Conservation (phyloP, 2,888 invertebrate species). For the Branchellion lobata region DNA sequence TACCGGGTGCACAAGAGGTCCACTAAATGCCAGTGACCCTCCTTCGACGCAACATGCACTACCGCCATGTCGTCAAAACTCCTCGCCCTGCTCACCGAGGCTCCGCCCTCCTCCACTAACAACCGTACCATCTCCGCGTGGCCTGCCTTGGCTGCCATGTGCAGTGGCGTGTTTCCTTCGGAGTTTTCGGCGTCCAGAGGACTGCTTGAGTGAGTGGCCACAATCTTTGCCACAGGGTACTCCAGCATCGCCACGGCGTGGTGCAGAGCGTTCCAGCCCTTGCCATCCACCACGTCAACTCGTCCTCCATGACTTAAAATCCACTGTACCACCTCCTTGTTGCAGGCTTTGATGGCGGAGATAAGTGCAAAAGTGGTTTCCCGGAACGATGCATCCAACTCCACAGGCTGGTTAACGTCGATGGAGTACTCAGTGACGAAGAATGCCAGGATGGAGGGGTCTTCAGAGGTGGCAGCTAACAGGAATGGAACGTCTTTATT, state of each 20-base stretch:
- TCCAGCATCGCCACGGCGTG: slow-evolving; percentile 50
- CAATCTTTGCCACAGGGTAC: slow-evolving; percentile 50
- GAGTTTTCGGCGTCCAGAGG: slow-evolving; percentile 48
- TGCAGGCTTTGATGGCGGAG: slow-evolving; percentile 47
- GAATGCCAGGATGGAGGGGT: slow-evolving; percentile 50
- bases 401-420: slow-evolving; percentile 50
- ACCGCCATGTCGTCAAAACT: slow-evolving; percentile 51
- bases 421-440: slow-evolving; percentile 48
- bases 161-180: slow-evolving; percentile 50
- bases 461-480: slow-evolving; percentile 49
- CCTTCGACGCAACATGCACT: slow-evolving; percentile 52
- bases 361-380: slow-evolving; percentile 49
- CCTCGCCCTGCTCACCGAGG: slow-evolving; percentile 48
- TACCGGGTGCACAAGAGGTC: slow-evolving; percentile 47
- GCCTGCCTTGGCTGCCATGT: slow-evolving; percentile 52
- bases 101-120: slow-evolving; percentile 49
- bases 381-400: slow-evolving; percentile 40
- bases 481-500: slow-evolving; percentile 50
- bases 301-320: slow-evolving; percentile 50
- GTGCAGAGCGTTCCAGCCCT: slow-evolving; percentile 52
- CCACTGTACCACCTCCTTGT: slow-evolving; percentile 49
- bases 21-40: slow-evolving; percentile 51
- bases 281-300: slow-evolving; percentile 50
- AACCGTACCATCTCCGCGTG: slow-evolving; percentile 51
- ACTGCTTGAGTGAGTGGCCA: slow-evolving; percentile 47